Percentiles rank a stretch among this genome's conserved stretches.
phyloP scores from a whole-genome alignment of 2,113 vertebrate genomes.

The Amblyopsis rosae region DNA sequence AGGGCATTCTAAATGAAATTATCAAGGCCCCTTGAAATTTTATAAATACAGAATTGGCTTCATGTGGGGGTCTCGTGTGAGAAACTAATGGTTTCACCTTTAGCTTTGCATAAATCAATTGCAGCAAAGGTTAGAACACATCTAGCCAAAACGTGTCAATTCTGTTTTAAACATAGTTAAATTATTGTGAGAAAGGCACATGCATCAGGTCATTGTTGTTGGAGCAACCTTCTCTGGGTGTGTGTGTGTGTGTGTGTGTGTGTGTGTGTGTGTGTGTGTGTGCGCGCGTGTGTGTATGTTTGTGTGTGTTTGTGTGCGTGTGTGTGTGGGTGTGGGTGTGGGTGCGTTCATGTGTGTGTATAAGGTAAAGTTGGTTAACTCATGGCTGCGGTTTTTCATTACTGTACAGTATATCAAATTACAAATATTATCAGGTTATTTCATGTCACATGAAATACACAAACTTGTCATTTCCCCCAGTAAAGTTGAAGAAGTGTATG shows the following conservation, averaged over 20 bases:
- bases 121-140: slow-evolving; percentile 73
- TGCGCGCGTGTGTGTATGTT: not conserved
- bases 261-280: slow-evolving; percentile 13
- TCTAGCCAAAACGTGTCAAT: slow-evolving; percentile 66
- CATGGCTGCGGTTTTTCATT: no score
- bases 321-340: not conserved
- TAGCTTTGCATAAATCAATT: slow-evolving; percentile 78
- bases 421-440: not conserved
- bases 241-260: not conserved
- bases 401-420: not conserved
- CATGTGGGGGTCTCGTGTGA: slow-evolving; percentile 68
- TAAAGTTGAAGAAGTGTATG: slow-evolving; percentile 44
- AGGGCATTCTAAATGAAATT: slow-evolving; percentile 87
- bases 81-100: slow-evolving; percentile 77
- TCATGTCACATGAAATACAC: not conserved
- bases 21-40: slow-evolving; percentile 80
- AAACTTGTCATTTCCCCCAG: slow-evolving; percentile 42
- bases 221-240: slow-evolving; percentile 1
- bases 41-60: slow-evolving; percentile 78
- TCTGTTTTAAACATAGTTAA: slow-evolving; percentile 64
- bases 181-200: slow-evolving; percentile 46
- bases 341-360: not conserved
- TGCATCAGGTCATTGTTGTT: slow-evolving; percentile 28
- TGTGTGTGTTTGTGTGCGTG: not conserved
- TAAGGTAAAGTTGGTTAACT: not conserved